Base-by-base conservation (phyloP, 2,113 vertebrate species). In the Phylloscopus trochilus region DNA sequence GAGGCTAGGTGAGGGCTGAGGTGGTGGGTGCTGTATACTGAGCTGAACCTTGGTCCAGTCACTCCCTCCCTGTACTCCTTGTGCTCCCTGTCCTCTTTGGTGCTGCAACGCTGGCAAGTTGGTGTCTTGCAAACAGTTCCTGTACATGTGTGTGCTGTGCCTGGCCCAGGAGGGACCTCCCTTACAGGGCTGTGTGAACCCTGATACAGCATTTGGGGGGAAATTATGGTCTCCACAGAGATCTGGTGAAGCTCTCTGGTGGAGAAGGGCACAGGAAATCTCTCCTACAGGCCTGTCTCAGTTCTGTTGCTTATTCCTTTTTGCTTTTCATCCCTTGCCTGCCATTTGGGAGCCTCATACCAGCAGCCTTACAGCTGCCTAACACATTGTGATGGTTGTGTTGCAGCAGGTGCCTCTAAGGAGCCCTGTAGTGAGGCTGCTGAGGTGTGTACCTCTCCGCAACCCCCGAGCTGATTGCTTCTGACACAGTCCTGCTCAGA, bases 111-210 rank as follows among this genome's bases (percentile, higher is more conserved):
- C 64, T 66, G 89, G 35, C 15, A 21, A 17, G 46, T 41, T 11
- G 14, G 31, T 28, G 35, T 13, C 83, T 83, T 58, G 22, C 77
- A 88, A 90, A 68, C 20, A 68, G 37, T 72, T 86, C 24, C 47
- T 37, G 52, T n/a, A 16, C 0, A 0, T 6, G 58, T n/a, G 47
- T 3, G 28, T 60, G 73, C 52, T 1, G 3, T 78, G 72, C 44
- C 56, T 85, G 75, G 46, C 44, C 35, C 53, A 46, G 70, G 1
- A 0, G 62, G 16, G 13, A 55, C 41, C 60, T 21, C 13, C 52
- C 52, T 62, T 58, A 10, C 0, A 9, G 33, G 44, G 24, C 49
- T 58, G 16, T 20, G 12, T 53, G 68, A 62, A 31, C 63, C 39
- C 43, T 18, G 9, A 6, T 9, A 5, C 6, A 67, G 60, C 6